These are phyloP conservation scores for Lasioglossum villosulum DNA, from an alignment of 2,888 invertebrate species.

Conservation along the genomic window DNA sequence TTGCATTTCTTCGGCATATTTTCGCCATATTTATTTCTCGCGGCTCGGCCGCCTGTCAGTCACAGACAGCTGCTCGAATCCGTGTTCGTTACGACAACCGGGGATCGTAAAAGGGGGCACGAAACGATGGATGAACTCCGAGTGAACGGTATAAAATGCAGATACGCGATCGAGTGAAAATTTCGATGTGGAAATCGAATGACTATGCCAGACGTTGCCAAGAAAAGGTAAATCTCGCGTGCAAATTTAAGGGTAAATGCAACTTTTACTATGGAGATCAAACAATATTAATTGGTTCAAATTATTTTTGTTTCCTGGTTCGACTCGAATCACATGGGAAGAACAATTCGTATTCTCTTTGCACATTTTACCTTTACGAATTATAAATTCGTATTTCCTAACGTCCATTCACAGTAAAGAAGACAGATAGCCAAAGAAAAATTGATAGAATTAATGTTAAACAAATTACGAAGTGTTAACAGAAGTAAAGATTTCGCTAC, in stretches of 20 bases:
- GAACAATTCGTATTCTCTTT: no score
- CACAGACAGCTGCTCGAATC: slow-evolving; percentile 70
- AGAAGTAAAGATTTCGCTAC: no score
- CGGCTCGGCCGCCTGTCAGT: slow-evolving; percentile 73
- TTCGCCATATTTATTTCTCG: slow-evolving; percentile 81
- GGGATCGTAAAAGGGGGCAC: slow-evolving; percentile 64
- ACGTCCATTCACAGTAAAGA: no score
- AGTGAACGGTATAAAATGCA: slow-evolving; percentile 66
- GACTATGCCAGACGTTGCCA: background rate
- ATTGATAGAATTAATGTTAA: no score
- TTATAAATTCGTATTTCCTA: no score
- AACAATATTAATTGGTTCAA: background rate
- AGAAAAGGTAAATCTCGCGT: background rate
- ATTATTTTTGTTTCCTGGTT: background rate
- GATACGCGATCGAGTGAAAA: slow-evolving; percentile 42
- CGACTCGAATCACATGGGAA: no score
- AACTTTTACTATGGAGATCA: background rate
- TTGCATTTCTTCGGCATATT: slow-evolving; percentile 81
- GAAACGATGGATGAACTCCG: slow-evolving; percentile 28
- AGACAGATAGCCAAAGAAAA: no score
- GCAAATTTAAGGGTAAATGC: background rate
- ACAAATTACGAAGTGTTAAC: no score
- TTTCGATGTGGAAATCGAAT: slow-evolving; percentile 8
- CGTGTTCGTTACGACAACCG: slow-evolving; percentile 40
- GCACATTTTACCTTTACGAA: no score